These are phyloP conservation scores for Hypsibius dujardini DNA, from an alignment of 1,140 invertebrate genomes.

Conservation along the genomic window DNA sequence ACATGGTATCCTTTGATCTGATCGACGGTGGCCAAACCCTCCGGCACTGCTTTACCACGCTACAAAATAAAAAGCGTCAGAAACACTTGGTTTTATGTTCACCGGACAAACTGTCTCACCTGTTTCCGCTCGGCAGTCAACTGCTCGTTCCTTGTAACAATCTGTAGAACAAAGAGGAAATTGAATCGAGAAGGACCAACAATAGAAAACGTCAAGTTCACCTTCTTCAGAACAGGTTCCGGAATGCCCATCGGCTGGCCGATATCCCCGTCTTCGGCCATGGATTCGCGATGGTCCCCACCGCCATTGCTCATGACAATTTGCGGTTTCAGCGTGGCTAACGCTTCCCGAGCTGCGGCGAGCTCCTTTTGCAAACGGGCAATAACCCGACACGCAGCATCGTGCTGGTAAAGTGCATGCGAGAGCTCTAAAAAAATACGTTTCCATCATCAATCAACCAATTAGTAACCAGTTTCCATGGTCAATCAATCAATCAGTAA, in stretches of 20 bases:
- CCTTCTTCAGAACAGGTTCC: slow-evolving; percentile 39
- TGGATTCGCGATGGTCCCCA: slow-evolving; percentile 16
- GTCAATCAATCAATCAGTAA: slow-evolving; percentile 14
- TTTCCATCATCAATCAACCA: not conserved
- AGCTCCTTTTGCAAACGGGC: slow-evolving; percentile 88
- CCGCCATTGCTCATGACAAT: slow-evolving; percentile 25
- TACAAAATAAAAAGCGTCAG: too few relatives aligned
- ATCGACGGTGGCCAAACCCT: too few relatives aligned
- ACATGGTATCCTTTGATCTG: too few relatives aligned
- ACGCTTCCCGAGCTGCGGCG: slow-evolving; percentile 39
- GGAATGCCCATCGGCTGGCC: slow-evolving; percentile 43
- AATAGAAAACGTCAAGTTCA: too few relatives aligned
- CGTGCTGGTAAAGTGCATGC: slow-evolving; percentile 81
- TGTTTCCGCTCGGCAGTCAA: not conserved
- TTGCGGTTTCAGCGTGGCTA: slow-evolving; percentile 93
- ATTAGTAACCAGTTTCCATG: not conserved
- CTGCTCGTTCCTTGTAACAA: not conserved
- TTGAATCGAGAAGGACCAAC: too few relatives aligned
- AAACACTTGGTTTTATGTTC: too few relatives aligned
- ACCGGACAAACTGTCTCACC: too few relatives aligned
- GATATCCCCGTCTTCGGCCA: slow-evolving; percentile 23
- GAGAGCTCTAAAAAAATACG: slow-evolving; percentile 40
- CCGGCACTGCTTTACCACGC: too few relatives aligned
- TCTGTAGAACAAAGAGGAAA: not conserved
- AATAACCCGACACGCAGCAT: slow-evolving; percentile 95